Conservation (phyloP, 2,888 invertebrate genomes). For the Drosophila setosimentum region DNA sequence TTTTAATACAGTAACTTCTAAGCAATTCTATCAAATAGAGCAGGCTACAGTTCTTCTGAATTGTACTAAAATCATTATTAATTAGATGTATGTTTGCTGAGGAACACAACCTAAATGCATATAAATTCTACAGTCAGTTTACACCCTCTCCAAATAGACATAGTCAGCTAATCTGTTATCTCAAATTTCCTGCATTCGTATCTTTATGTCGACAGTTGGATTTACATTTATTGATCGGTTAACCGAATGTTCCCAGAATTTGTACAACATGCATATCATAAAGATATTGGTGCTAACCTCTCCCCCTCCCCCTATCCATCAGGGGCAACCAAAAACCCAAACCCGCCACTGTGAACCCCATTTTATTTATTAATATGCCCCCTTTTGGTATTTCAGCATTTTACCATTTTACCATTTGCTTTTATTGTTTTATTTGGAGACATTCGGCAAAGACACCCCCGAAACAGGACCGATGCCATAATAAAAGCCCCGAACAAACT, state of each 20-base stretch:
- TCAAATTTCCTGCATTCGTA: conserved; percentile 2
- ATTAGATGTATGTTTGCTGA: not conserved
- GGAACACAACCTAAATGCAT: not conserved
- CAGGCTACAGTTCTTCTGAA: not conserved
- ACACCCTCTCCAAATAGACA: conserved; percentile 8
- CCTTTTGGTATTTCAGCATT: conserved; percentile 41
- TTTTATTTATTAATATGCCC: conserved; percentile 71
- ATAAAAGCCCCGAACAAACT: conserved; percentile 55
- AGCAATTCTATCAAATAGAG: not conserved
- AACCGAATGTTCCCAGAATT: conserved; percentile 8
- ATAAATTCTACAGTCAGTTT: conserved; percentile 8
- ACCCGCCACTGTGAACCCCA: conserved; percentile 37
- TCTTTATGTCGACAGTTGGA: not conserved
- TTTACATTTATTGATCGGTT: conserved; percentile 64
- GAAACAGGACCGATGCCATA: conserved; percentile 22
- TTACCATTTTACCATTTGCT: conserved; percentile 60
- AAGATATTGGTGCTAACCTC: conserved; percentile 47
- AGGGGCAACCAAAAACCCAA: not conserved
- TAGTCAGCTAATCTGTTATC: conserved; percentile 5
- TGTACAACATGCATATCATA: conserved; percentile 49
- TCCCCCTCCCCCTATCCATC: not conserved
- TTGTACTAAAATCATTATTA: not conserved
- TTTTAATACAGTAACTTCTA: not conserved
- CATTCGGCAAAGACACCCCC: conserved; percentile 51
- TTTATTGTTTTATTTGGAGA: conserved; percentile 77